These are phyloP conservation scores for Craseonycteris thonglongyai DNA, from an alignment of 2,113 vertebrate genomes.

Conservation along the genomic window DNA sequence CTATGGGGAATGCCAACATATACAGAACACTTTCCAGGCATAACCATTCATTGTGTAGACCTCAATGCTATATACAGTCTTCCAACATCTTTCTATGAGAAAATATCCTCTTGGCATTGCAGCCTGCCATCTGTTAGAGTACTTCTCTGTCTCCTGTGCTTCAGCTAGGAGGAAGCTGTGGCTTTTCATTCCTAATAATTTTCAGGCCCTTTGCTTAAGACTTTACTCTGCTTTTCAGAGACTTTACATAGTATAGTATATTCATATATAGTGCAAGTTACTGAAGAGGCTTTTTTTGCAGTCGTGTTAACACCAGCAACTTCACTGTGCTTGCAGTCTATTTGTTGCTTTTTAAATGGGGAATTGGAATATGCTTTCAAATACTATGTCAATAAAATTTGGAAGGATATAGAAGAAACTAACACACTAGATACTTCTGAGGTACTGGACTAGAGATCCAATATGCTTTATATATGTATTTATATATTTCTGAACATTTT, in stretches of 20 bases:
- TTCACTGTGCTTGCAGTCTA: background rate
- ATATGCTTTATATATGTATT: background rate
- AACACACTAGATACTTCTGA: background rate
- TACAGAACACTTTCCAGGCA: background rate
- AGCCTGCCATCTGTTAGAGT: background rate
- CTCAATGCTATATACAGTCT: background rate
- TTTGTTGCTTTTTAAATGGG: background rate
- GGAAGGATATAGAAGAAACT: background rate
- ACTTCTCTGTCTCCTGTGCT: background rate
- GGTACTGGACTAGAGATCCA: background rate
- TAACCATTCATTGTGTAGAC: background rate
- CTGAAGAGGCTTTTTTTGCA: background rate
- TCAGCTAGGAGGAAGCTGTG: background rate
- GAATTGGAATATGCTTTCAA: background rate
- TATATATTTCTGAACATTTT: background rate
- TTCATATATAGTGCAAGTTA: background rate
- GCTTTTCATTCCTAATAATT: background rate
- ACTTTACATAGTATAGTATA: background rate
- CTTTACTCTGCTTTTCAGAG: background rate
- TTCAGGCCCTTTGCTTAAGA: background rate
- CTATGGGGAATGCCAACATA: background rate
- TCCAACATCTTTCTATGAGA: background rate
- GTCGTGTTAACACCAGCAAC: background rate
- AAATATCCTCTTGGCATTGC: background rate
- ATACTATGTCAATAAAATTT: background rate